Conservation (phyloP, 1,140 invertebrate genomes). For the Drosophila pallidifrons region DNA sequence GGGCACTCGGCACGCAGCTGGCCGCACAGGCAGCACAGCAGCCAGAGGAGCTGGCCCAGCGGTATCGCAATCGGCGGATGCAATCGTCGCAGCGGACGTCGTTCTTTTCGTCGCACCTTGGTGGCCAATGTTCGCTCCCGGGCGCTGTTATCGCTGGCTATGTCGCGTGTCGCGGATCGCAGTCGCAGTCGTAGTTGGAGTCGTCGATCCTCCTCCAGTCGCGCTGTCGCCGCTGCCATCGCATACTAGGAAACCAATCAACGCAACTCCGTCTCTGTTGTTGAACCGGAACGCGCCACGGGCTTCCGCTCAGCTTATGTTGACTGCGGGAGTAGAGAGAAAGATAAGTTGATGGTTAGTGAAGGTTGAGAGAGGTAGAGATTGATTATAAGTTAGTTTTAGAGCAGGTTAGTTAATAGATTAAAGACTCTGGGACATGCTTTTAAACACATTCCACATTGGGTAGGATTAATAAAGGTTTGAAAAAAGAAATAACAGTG, state of each 20-base stretch:
- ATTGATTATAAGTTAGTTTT: no score
- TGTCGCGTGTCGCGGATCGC: slow-evolving; percentile 48
- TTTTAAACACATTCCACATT: no score
- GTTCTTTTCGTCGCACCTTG: slow-evolving; percentile 74
- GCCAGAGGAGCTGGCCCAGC: slow-evolving; percentile 69
- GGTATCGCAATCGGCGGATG: slow-evolving; percentile 62
- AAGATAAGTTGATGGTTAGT: not conserved
- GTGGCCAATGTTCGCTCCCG: slow-evolving; percentile 67
- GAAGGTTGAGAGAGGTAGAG: not conserved
- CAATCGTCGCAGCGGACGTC: slow-evolving; percentile 54
- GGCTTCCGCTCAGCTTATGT: slow-evolving; percentile 24
- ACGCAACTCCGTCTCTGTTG: not conserved
- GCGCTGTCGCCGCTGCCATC: slow-evolving; percentile 63
- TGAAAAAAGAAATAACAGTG: not conserved
- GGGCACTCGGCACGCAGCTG: slow-evolving; percentile 87
- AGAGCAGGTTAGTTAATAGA: no score
- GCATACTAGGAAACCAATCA: slow-evolving; percentile 61
- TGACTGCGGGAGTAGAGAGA: slow-evolving; percentile 20
- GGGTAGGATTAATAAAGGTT: no score
- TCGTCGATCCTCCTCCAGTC: slow-evolving; percentile 46
- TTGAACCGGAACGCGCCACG: not conserved
- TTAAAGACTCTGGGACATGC: no score
- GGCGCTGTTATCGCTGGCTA: slow-evolving; percentile 72
- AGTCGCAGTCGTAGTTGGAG: slow-evolving; percentile 5
- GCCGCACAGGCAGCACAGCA: slow-evolving; percentile 66